A percentile compares a stretch with the other conserved stretches of the same genome.
phyloP scores from a whole-genome alignment of 2,888 invertebrate genomes.

The Andrena praecox region DNA sequence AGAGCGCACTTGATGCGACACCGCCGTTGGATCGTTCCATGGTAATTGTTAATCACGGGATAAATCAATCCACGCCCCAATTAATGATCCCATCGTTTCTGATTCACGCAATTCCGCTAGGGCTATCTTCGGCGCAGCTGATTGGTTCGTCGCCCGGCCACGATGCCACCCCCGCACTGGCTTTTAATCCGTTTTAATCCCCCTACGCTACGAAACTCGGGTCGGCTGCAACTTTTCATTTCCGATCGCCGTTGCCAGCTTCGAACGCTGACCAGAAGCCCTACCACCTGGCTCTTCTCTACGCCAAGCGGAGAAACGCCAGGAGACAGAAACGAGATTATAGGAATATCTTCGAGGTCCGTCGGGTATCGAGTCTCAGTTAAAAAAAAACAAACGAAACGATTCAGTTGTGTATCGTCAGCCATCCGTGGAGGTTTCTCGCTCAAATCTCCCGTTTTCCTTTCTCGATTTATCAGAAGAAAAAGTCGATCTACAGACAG shows the following conservation, averaged over 20 bases:
- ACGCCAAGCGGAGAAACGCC: conserved; percentile 9
- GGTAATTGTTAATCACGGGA: conserved; percentile 78
- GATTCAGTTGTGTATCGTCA: conserved; percentile 5
- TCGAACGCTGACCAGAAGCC: conserved; percentile 25
- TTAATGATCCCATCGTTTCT: conserved; percentile 72
- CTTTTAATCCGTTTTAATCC: conserved; percentile 31
- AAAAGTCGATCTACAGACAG: background rate
- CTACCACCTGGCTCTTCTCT: background rate
- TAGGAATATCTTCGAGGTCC: conserved; percentile 14
- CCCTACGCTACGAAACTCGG: conserved; percentile 3
- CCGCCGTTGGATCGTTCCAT: conserved; percentile 22
- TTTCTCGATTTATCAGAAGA: background rate
- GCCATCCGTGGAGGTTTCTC: conserved; percentile 9
- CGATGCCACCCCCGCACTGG: background rate
- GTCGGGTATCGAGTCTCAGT: conserved; percentile 3
- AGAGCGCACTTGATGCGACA: background rate
- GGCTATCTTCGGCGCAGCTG: conserved; percentile 18
- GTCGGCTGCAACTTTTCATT: conserved; percentile 57
- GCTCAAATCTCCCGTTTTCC: background rate
- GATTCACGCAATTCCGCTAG: conserved; percentile 51
- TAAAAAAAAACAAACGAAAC: background rate
- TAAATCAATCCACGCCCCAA: conserved; percentile 78
- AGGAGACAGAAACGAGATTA: background rate
- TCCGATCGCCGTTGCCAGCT: conserved; percentile 45
- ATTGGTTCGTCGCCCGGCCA: conserved; percentile 33